Conservation (phyloP, 1,140 invertebrate species). For the Drosophila albomicans region DNA sequence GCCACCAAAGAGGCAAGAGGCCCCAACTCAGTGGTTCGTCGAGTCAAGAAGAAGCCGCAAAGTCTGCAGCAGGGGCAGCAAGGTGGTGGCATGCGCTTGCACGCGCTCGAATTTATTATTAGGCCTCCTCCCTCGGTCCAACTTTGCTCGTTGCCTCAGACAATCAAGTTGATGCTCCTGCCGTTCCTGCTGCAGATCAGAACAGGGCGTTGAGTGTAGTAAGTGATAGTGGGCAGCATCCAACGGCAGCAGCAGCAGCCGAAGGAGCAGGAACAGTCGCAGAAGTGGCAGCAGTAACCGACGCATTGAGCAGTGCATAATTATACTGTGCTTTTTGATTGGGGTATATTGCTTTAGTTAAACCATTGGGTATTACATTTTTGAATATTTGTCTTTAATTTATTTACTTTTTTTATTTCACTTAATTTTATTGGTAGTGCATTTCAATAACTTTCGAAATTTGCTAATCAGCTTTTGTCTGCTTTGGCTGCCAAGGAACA, state of each 20-base stretch:
- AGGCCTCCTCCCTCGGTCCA: constrained; percentile 33
- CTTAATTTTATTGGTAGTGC: background rate
- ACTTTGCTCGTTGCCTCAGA: background rate
- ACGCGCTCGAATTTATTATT: constrained; percentile 83
- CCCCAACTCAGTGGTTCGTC: constrained; percentile 1
- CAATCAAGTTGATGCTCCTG: constrained; percentile 58
- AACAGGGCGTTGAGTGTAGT: constrained; percentile 77
- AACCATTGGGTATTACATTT: background rate
- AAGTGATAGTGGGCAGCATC: constrained; percentile 74
- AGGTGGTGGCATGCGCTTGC: constrained; percentile 72
- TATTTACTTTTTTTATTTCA: background rate
- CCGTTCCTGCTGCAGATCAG: constrained; percentile 41
- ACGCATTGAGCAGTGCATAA: constrained; percentile 51
- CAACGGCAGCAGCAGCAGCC: constrained; percentile 30
- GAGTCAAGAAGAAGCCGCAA: constrained; percentile 13
- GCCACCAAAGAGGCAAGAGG: constrained; percentile 58
- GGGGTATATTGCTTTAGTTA: background rate
- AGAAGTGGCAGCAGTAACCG: constrained; percentile 38
- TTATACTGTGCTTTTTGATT: constrained; percentile 44
- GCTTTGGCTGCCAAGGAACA: background rate
- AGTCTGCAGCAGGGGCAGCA: constrained; percentile 33
- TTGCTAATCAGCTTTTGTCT: background rate
- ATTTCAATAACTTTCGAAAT: too few species aligned
- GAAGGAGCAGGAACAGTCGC: constrained; percentile 6
- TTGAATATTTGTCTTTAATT: background rate